Percentiles rank a stretch among this genome's conserved stretches.
Evolutionary conservation across 2,797 vertebrate species (phyloP).

Genomic region (Trematomus bernacchii): DNA sequence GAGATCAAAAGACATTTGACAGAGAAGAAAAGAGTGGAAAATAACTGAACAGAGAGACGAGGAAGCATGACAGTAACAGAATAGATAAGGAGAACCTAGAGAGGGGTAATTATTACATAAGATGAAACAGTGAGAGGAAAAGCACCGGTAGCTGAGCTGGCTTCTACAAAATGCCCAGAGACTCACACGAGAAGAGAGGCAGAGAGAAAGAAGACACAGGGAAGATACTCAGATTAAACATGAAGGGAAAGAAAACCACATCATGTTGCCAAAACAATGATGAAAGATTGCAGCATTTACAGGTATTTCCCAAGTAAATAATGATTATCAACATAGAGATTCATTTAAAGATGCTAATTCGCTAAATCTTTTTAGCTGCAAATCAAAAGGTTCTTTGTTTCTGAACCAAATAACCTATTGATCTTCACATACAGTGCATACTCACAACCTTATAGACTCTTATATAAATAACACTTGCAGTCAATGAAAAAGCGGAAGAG

Average conservation of each 20-base stretch:
- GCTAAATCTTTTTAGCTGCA: background rate
- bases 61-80: background rate
- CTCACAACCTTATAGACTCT: background rate
- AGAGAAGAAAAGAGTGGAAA: background rate
- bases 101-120: constrained; percentile 6
- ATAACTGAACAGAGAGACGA: background rate
- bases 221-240: background rate
- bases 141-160: background rate
- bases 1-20: background rate
- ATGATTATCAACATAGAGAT: background rate
- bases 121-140: constrained; percentile 13
- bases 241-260: background rate
- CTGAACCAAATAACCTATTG: background rate
- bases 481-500: constrained; percentile 9
- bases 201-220: background rate
- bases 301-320: background rate
- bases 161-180: constrained; percentile 2
- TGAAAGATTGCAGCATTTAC: constrained; percentile 2
- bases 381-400: background rate
- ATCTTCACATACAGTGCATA: background rate
- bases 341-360: background rate
- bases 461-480: constrained; percentile 3
- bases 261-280: constrained; percentile 14
- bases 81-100: background rate
- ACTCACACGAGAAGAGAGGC: background rate